Base-by-base conservation (phyloP, 2,888 invertebrate genomes). In the Elgonia sp. region DNA sequence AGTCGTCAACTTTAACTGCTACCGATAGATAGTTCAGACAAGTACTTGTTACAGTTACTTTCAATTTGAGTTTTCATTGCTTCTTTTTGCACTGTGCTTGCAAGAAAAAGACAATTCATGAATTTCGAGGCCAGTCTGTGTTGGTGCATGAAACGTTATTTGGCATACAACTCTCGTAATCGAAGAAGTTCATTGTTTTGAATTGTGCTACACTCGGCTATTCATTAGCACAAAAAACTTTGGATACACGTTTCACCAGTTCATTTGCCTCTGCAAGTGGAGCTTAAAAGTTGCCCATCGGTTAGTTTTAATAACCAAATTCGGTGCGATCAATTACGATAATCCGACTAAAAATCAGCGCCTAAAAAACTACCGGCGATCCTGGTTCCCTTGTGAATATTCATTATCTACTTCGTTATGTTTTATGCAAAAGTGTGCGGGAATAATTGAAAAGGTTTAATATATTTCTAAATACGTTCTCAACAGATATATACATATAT, bases 171-270 rank as follows among this genome's bases (percentile, higher is more conserved):
- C 79, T 72, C 69, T 65, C 62, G 85, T 81, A 83, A 88, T 88
- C 75, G 72, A 82, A 76, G 77, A 79, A 88, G 57, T 85, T 83
- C 72, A 83, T 80, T 88, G 84, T 88, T 85, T 84, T 77, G 79
- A 81, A 88, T 84, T 81, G 62, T 46, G 76, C 46, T 81, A 37
- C 65, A 81, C 80, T 84, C 60, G 69, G 69, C 88, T 76, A 85
- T 90, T 91, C 90, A 90, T 91, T 90, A 91, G 84, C 55, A 88
- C 37, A 50, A 89, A 84, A 89, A 91, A 91, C 89, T 90, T 91
- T 90, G 89, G 89, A 91, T 91, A 86, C 88, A 76, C 83, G 29
- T 29, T 29, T 29, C 29, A 29, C 29, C 29, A 29, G 29, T 29
- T 29, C 29, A 29, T 29, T 29, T 29, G 87, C 86, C 89, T 88